Base-by-base conservation (phyloP, 2,888 invertebrate genomes). In the Salpingus planirostris region DNA sequence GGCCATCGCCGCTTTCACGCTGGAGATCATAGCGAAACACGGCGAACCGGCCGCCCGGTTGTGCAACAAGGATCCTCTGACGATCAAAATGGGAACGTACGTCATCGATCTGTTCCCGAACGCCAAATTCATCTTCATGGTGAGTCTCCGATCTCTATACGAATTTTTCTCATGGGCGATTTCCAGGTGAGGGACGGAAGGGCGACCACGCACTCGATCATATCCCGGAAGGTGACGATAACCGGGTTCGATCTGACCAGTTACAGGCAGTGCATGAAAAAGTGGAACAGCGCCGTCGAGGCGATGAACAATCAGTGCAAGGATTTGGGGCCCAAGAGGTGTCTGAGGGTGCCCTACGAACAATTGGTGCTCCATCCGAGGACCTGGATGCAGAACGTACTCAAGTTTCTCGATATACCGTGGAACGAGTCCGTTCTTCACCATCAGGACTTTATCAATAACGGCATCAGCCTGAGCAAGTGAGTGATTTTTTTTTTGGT, bases 51-150 rank as follows among this genome's bases (percentile, higher is more conserved):
- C 97, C 31, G 80, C 88, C 39, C 73, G 95, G 29, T 77, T 97
- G 42, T 98, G 98, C 73, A 98, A 98, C 73, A 98, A 98, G 69
- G 98, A 98, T 69, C 98, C 98, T 29, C 80, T 98, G 48, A 95
- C 95, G 35, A 76, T 98, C 49, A 96, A 96, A 70, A 93, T 93
- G 76, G 93, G 93, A 58, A 81, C 85, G 31, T 97, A 91, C 66
- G 82, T 99, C 52, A 78, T 88, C 43, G 86, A 90, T 60, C 73
- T 98, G 39, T 99, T 98, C 69, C 97, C 98, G 25, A 92, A 93
- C 62, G 86, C 95, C 36, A 96, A 96, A 69, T 98, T 95, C 68
- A 74, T 98, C 52, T 89, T 97, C 66, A 95, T 97, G 93, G n/a
- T n/a, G n/a, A n/a, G n/a, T n/a, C n/a, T n/a, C n/a, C n/a, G n/a